Conservation (phyloP, 1,140 invertebrate species). For the Acromyrmex charruanus region DNA sequence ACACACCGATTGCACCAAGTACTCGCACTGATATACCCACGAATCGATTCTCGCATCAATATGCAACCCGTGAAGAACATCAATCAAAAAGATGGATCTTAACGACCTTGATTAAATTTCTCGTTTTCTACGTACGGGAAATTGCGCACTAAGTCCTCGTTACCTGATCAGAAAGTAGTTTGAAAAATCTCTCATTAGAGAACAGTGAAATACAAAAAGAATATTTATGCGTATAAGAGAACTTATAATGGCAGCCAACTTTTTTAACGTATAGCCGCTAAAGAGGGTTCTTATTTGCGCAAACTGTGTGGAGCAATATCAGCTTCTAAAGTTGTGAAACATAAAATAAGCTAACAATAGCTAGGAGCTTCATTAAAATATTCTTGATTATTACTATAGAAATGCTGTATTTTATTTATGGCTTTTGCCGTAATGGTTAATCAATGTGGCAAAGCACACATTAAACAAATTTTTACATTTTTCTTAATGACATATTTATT, state of each 20-base stretch:
- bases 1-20: slow-evolving; percentile 4
- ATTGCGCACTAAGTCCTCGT: slow-evolving; percentile 22
- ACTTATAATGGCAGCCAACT: slow-evolving; percentile 27
- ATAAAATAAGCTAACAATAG: slow-evolving; percentile 33
- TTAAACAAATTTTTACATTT: neutral
- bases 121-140: slow-evolving; percentile 26
- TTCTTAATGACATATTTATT: neutral
- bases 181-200: slow-evolving; percentile 49
- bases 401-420: neutral
- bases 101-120: slow-evolving; percentile 46
- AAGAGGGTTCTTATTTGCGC: slow-evolving; percentile 38
- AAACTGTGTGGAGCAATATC: slow-evolving; percentile 33
- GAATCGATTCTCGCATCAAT: slow-evolving; percentile 18
- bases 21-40: neutral
- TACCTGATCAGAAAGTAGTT: slow-evolving; percentile 31
- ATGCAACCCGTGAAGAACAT: slow-evolving; percentile 30
- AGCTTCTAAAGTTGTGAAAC: slow-evolving; percentile 30
- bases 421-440: neutral
- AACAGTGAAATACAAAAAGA: slow-evolving; percentile 18
- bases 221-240: slow-evolving; percentile 35
- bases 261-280: slow-evolving; percentile 32
- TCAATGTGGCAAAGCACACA: neutral
- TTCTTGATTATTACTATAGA: slow-evolving; percentile 16
- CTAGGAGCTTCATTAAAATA: slow-evolving; percentile 4
- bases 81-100: slow-evolving; percentile 31